phyloP scores from a whole-genome alignment of 1,140 invertebrate genomes.

The Zaprionus inermis region DNA sequence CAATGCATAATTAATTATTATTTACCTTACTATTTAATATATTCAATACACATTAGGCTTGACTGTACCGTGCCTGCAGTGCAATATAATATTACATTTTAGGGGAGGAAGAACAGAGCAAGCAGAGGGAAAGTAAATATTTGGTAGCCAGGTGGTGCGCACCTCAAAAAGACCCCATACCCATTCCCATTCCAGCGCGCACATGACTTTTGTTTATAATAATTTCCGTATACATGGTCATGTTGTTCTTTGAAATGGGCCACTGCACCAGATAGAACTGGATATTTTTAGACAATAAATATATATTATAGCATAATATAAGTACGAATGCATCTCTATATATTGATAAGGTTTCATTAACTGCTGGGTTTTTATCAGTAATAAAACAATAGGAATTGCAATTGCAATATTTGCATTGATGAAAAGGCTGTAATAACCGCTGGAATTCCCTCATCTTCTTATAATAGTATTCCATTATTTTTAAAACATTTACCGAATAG shows the following conservation, averaged over 20 bases:
- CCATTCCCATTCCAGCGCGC: background rate
- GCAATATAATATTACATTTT: background rate
- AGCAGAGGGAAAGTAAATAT: constrained; percentile 1
- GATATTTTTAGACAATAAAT: constrained; percentile 1
- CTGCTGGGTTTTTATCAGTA: background rate
- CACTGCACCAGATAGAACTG: background rate
- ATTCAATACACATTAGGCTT: background rate
- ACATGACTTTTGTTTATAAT: constrained; percentile 19
- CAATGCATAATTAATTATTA: background rate
- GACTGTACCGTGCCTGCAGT: background rate
- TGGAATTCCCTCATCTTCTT: too few relatives aligned
- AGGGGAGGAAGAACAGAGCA: background rate
- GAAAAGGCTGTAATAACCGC: too few relatives aligned
- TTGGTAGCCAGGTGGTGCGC: background rate
- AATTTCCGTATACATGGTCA: background rate
- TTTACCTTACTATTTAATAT: background rate
- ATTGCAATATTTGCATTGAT: background rate
- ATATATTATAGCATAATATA: background rate
- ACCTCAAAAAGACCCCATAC: background rate
- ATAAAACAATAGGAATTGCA: background rate
- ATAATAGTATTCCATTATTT: too few relatives aligned
- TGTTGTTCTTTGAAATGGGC: background rate
- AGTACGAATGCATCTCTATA: background rate
- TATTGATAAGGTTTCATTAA: background rate
- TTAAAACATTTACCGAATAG: too few relatives aligned